These are phyloP conservation scores for Brachyhypopomus occidentalis DNA, from an alignment of 2,113 vertebrate genomes.

Conservation along the genomic window DNA sequence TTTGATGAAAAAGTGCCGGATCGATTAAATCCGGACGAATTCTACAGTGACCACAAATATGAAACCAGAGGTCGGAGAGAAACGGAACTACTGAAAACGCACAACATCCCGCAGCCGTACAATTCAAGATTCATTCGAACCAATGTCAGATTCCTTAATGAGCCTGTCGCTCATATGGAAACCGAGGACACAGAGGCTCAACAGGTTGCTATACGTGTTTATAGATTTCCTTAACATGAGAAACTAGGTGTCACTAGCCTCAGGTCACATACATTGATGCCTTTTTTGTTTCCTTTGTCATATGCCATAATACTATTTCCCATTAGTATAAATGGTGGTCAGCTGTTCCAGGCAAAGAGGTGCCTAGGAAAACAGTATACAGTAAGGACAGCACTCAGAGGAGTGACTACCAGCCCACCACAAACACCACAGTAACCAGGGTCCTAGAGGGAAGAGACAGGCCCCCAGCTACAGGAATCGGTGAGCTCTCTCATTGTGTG, in stretches of 20 bases:
- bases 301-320: background rate
- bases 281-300: background rate
- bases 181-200: constrained; percentile 50
- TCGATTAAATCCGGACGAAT: constrained; percentile 44
- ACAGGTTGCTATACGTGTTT: constrained; percentile 52
- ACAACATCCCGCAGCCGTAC: constrained; percentile 59
- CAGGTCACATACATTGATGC: background rate
- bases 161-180: constrained; percentile 63
- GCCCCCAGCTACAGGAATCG: constrained; percentile 62
- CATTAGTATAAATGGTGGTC: constrained; percentile 66
- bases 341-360: background rate
- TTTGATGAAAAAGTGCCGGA: constrained; percentile 61
- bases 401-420: constrained; percentile 60
- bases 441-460: constrained; percentile 52
- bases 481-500: constrained; percentile 53
- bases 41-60: constrained; percentile 30
- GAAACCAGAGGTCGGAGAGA: background rate
- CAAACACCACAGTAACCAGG: constrained; percentile 45
- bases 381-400: constrained; percentile 66
- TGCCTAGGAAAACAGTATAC: constrained; percentile 48
- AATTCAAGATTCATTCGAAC: constrained; percentile 68
- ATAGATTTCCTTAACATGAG: no score
- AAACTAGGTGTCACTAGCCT: background rate
- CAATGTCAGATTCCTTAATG: constrained; percentile 66
- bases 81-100: constrained; percentile 34